Evolutionary conservation across 2,888 invertebrate species (phyloP), one percentile per base, ranked within the genome.

Genomic region (Tetragonisca angustula): DNA sequence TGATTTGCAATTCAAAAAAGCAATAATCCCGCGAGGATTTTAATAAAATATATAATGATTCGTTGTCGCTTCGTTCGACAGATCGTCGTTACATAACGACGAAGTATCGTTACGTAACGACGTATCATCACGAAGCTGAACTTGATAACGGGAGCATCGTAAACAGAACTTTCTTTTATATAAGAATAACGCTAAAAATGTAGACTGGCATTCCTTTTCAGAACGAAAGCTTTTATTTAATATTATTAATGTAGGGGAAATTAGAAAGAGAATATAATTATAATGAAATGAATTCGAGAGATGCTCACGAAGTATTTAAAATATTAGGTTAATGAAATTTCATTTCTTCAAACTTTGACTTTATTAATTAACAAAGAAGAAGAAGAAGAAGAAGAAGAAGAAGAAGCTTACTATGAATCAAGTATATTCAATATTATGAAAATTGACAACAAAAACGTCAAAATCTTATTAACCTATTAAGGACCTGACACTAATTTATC

Each of bases 11-110:
- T 61, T 68, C n/a, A 6, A 3, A 24, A 61, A 59, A 59, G 15
- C 56, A 56, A n/a, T 11, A 9, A 43, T 43, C 43, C 2, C n/a
- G 13, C 9, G 5, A 56, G 1, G 4, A 61, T 68, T 24, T 72
- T 52, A 67, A 72, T 24, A 4, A 0, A 21, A 27, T 32, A 15
- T 27, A 9, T 21, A n/a, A 36, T 67, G 67, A 79, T 67, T 81
- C 79, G 61, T 49, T 72, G n/a, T 59, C 65, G 61, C 13, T 2
- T 36, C 15, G 13, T 43, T 36, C 52, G 43, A 36, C 36, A 36
- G 9, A 9, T 11, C 43, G 9, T 43, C 43, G 9, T 43, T 43
- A 9, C 9, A 43, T 43, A 4, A 67, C 50, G 19, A 64, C 32
- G 21, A 64, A 17, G 1, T 19, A 9, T 19, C 9, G 24, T 81